These are phyloP conservation scores for Paralichthys olivaceus DNA, from an alignment of 2,113 vertebrate genomes.

Conservation along the genomic window DNA sequence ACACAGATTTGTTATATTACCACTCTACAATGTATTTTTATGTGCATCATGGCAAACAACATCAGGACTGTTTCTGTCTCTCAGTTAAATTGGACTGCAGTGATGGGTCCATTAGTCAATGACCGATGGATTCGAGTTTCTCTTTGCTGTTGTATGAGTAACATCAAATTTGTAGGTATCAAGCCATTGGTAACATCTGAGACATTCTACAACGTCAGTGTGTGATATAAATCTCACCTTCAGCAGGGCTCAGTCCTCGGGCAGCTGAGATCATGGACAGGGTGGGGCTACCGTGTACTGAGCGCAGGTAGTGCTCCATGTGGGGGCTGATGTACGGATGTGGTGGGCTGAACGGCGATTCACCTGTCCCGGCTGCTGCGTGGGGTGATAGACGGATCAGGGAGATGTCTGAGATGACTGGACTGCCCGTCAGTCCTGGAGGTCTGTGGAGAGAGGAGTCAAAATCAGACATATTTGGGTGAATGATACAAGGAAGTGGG, in stretches of 20 bases:
- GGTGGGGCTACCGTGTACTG: slow-evolving; percentile 93
- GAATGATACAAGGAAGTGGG: neutral
- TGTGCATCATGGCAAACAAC: no score
- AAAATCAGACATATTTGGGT: neutral
- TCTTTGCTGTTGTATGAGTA: no score
- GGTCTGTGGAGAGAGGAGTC: slow-evolving; percentile 82
- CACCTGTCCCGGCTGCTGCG: slow-evolving; percentile 80
- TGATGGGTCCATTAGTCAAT: no score
- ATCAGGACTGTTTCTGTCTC: no score
- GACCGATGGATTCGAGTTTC: no score
- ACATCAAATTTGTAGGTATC: no score
- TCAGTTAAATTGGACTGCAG: no score
- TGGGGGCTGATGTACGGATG: slow-evolving; percentile 93
- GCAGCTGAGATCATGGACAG: slow-evolving; percentile 96
- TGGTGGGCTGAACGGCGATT: slow-evolving; percentile 89
- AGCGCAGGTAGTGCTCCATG: slow-evolving; percentile 98
- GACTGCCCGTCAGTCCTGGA: slow-evolving; percentile 90
- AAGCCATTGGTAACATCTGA: no score
- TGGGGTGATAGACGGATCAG: slow-evolving; percentile 95
- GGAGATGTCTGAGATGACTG: slow-evolving; percentile 96
- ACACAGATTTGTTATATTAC: no score
- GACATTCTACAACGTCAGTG: neutral
- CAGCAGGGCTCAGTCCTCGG: slow-evolving; percentile 92
- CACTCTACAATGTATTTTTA: no score
- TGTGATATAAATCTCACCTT: slow-evolving; percentile 84